phyloP scores from a whole-genome alignment of 2,113 vertebrate species.

The Vicugna pacos region DNA sequence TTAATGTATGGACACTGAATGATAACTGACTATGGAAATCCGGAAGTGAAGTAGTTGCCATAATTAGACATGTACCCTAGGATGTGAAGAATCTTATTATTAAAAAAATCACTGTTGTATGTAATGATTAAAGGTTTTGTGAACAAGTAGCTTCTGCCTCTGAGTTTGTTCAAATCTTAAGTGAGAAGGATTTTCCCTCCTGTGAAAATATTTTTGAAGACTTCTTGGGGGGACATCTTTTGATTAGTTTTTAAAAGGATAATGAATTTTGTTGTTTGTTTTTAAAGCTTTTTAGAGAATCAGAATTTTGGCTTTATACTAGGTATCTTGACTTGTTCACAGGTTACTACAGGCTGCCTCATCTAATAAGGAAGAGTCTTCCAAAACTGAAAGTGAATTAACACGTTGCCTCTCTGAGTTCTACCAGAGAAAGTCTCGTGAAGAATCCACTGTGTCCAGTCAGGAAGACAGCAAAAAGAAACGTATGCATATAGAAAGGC shows the following conservation, averaged over 20 bases:
- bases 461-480: constrained; percentile 88
- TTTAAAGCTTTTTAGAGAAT: constrained; percentile 30
- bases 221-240: background rate
- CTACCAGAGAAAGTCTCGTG: constrained; percentile 89
- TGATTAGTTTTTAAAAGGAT: constrained; percentile 12
- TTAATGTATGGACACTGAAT: background rate
- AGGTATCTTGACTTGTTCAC: background rate
- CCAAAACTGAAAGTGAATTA: constrained; percentile 88
- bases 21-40: background rate
- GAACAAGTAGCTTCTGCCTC: background rate
- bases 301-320: background rate
- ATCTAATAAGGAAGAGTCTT: constrained; percentile 79
- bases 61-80: background rate
- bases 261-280: background rate
- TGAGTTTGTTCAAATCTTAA: background rate
- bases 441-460: constrained; percentile 71
- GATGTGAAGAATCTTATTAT: background rate
- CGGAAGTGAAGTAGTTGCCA: background rate
- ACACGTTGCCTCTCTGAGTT: constrained; percentile 89
- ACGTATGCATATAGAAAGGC: constrained; percentile 84
- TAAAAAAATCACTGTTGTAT: background rate
- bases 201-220: background rate
- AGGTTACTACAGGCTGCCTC: constrained; percentile 91
- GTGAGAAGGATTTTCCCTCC: background rate
- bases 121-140: background rate